Evolutionary conservation across 2,113 vertebrate genomes (phyloP).

Genomic region (Seriola dumerili): DNA sequence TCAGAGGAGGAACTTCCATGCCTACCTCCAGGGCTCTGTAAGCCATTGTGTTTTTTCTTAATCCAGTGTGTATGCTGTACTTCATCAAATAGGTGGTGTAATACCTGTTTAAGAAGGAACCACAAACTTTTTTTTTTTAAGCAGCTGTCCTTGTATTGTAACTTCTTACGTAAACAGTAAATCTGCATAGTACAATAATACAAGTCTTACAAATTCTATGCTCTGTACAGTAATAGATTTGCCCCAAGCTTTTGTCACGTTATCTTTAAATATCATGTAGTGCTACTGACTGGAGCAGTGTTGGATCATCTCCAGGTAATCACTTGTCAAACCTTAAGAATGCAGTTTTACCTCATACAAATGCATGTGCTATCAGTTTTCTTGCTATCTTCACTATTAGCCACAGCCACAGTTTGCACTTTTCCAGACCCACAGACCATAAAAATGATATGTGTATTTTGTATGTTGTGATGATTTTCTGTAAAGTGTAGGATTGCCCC

Average conservation of each 20-base stretch:
- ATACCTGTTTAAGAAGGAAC: background rate
- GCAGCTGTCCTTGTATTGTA: background rate
- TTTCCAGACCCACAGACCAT: background rate
- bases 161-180: too few relatives aligned
- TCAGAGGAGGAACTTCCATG: slow-evolving; percentile 72
- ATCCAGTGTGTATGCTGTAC: background rate
- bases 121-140: too few relatives aligned
- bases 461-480: too few relatives aligned
- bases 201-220: too few relatives aligned
- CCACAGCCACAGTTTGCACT: background rate
- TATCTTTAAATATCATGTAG: too few relatives aligned
- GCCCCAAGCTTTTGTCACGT: too few relatives aligned
- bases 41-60: slow-evolving; percentile 18
- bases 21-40: slow-evolving; percentile 81
- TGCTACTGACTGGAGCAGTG: background rate
- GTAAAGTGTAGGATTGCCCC: too few relatives aligned
- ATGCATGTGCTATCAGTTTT: background rate
- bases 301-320: too few relatives aligned
- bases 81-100: slow-evolving; percentile 1
- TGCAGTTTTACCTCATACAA: background rate
- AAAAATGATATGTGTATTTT: background rate
- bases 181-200: too few relatives aligned
- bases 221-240: too few relatives aligned
- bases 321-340: background rate
- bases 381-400: background rate